phyloP scores from a whole-genome alignment of 1,140 invertebrate species.

The Belonocnema kinseyi region DNA sequence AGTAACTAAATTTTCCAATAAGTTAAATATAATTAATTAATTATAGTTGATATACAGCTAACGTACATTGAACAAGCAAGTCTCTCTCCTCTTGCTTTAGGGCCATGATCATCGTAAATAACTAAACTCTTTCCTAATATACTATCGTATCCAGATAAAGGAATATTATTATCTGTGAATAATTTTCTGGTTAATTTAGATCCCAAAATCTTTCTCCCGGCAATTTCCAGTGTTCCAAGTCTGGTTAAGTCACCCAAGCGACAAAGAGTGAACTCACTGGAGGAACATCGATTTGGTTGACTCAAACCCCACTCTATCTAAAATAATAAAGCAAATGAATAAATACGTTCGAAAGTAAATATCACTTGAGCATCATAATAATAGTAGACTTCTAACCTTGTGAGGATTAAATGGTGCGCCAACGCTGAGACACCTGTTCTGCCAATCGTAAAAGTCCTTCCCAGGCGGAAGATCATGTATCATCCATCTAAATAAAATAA shows the following conservation, averaged over 20 bases:
- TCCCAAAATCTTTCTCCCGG: constrained; percentile 82
- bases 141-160: constrained; percentile 84
- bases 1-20: neutral
- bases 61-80: constrained; percentile 90
- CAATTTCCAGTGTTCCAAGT: constrained; percentile 83
- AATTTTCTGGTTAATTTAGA: constrained; percentile 82
- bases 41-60: constrained; percentile 22
- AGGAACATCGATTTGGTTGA: constrained; percentile 74
- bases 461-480: constrained; percentile 80
- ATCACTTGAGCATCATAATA: neutral
- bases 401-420: constrained; percentile 89
- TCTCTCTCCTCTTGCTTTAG: constrained; percentile 89
- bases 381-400: constrained; percentile 74
- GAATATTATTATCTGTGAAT: constrained; percentile 86
- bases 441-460: constrained; percentile 95
- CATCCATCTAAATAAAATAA: constrained; percentile 75
- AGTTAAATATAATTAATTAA: neutral
- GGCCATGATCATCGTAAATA: constrained; percentile 91
- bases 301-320: constrained; percentile 73
- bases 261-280: constrained; percentile 78
- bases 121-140: constrained; percentile 91
- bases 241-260: constrained; percentile 83
- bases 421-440: constrained; percentile 86
- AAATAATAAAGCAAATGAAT: neutral
- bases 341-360: neutral